Evolutionary conservation across 2,888 invertebrate species (phyloP).

Genomic region (Chrysomela aeneicollis): DNA sequence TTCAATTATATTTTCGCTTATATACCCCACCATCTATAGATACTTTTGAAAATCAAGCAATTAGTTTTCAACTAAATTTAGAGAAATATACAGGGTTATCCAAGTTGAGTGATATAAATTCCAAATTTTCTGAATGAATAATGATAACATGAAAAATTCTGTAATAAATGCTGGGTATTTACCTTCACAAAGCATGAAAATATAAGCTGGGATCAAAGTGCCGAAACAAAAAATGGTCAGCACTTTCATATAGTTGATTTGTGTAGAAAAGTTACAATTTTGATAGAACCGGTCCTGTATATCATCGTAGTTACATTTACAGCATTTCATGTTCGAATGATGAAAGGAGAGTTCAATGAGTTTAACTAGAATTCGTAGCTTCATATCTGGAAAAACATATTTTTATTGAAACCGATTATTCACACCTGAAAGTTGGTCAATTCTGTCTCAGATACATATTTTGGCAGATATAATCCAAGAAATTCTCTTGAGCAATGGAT

Average conservation of each 20-base stretch:
- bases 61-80: too few species aligned
- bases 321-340: conserved; percentile 11
- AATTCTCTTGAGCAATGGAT: not conserved
- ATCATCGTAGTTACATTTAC: conserved; percentile 1
- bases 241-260: conserved; percentile 12
- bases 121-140: too few species aligned
- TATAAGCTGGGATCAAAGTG: conserved; percentile 22
- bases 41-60: too few species aligned
- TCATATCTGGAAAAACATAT: not conserved
- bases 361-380: not conserved
- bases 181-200: conserved; percentile 21
- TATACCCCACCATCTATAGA: too few species aligned
- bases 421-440: not conserved
- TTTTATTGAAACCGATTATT: not conserved
- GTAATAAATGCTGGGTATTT: not conserved
- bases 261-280: not conserved
- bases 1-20: too few species aligned
- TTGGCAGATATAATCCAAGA: not conserved
- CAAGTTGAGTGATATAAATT: too few species aligned
- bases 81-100: too few species aligned
- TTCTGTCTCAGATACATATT: not conserved
- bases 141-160: too few species aligned
- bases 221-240: conserved; percentile 8
- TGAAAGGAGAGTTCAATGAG: not conserved
- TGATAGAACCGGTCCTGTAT: not conserved